These are phyloP conservation scores for Scaptomyza graminum DNA, from an alignment of 1,140 invertebrate genomes.

Conservation along the genomic window DNA sequence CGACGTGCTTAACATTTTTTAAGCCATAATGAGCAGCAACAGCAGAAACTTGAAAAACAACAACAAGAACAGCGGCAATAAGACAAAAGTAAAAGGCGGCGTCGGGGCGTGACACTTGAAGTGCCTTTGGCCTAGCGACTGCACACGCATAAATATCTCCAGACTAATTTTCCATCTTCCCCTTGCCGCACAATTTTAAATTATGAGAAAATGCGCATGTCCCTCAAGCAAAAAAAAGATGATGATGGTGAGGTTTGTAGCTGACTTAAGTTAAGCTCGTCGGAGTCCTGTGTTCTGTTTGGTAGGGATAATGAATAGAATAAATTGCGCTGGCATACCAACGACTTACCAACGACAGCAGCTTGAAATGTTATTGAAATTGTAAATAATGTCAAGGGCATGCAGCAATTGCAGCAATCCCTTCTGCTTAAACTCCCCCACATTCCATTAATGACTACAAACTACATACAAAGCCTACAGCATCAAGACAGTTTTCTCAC, in stretches of 20 bases:
- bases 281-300: conserved; percentile 40
- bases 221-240: conserved; percentile 7
- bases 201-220: conserved; percentile 73
- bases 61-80: background rate
- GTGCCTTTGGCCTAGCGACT: conserved; percentile 52
- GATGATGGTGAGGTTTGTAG: conserved; percentile 13
- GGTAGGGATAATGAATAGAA: conserved; percentile 60
- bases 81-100: conserved; percentile 48
- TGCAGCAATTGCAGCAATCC: conserved; percentile 46
- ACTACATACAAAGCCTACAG: conserved; percentile 14
- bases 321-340: conserved; percentile 54
- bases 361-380: conserved; percentile 69
- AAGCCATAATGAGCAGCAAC: conserved; percentile 76
- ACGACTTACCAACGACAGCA: conserved; percentile 15
- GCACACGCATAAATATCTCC: conserved; percentile 76
- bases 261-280: conserved; percentile 17
- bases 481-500: conserved; percentile 1
- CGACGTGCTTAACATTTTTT: conserved; percentile 81
- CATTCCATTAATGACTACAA: conserved; percentile 34
- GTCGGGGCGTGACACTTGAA: conserved; percentile 68
- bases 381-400: conserved; percentile 82
- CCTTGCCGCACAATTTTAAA: conserved; percentile 58
- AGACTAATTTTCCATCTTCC: conserved; percentile 62
- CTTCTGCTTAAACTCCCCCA: conserved; percentile 14
- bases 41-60: conserved; percentile 17